Base-by-base conservation (phyloP, 1,140 invertebrate genomes). In the Popillia japonica region DNA sequence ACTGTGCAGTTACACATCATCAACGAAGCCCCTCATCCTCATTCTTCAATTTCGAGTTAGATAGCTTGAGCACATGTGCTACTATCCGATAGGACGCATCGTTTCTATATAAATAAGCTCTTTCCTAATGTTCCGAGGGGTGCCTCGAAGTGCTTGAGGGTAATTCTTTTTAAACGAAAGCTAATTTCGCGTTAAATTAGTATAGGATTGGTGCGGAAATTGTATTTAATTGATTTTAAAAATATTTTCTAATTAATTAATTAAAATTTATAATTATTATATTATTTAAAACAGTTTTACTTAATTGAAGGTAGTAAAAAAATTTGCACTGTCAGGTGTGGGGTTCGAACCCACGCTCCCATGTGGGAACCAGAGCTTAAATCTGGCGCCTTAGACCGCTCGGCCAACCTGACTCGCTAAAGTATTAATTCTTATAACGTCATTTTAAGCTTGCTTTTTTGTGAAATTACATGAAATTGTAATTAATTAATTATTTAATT, bases 341-440 rank as follows among this genome's bases (percentile, higher is more conserved):
- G 77, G 77, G 61, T 77, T 89, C 89, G 88, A 89, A 89, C 89
- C 88, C 88, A 89, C 89, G 88, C 88, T 88, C 88, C 87, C 88
- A 82, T 79, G 81, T 78, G 87, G 88, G 88, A 89, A 89, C 88
- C 88, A 88, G 88, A 89, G 81, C 88, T 89, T 89, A 89, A 89
- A 84, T 89, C 88, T 89, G 88, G 87, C 87, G 87, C 88, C 88
- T 89, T 89, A 88, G 88, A 89, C 88, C 88, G 86, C 87, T 89
- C 88, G 87, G 88, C 88, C 88, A 89, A 89, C 87, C 86, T 87
- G 80, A 81, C 80, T 64, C 9, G 2, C 4, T 17, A 14, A 0
- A 14, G 2, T n/a, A 3, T 0, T 20, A 2, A 6, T 6, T 14
- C 14, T 55, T 34, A 14, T n/a, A 17, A 0, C 0, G 3, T 2